Evolutionary conservation across 2,888 invertebrate species (phyloP).

Genomic region (Drosophila austrosaltans): DNA sequence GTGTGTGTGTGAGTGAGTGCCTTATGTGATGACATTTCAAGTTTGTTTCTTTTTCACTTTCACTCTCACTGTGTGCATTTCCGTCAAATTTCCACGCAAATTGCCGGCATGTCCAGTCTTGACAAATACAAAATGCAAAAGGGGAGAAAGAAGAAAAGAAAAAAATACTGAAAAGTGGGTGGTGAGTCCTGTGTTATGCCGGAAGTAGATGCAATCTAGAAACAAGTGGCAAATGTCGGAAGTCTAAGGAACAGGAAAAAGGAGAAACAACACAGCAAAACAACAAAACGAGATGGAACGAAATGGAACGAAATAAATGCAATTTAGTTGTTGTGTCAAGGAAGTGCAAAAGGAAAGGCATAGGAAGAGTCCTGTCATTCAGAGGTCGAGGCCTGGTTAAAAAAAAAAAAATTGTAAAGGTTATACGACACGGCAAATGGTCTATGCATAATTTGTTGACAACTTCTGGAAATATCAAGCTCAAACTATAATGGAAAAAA

Average conservation of each 20-base stretch:
- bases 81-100: conserved; percentile 77
- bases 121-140: background rate
- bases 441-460: conserved; percentile 37
- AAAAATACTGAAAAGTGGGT: background rate
- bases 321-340: conserved; percentile 39
- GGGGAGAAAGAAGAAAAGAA: background rate
- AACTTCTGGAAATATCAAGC: conserved; percentile 20
- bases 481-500: too few relatives aligned
- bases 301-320: conserved; percentile 54
- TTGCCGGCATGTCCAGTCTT: conserved; percentile 70
- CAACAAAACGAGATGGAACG: conserved; percentile 33
- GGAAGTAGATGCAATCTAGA: conserved; percentile 76
- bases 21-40: conserved; percentile 61
- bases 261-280: conserved; percentile 27
- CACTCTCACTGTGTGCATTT: conserved; percentile 76
- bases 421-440: conserved; percentile 36
- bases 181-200: conserved; percentile 29
- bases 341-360: background rate
- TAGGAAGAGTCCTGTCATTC: background rate
- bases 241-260: conserved; percentile 55
- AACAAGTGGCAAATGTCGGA: conserved; percentile 78
- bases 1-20: conserved; percentile 52
- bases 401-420: too few relatives aligned
- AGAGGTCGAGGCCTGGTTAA: conserved; percentile 7
- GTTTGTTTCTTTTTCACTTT: conserved; percentile 38